Evolutionary conservation across 2,888 invertebrate species (phyloP).

Genomic region (Caenorhabditis uteleia): DNA sequence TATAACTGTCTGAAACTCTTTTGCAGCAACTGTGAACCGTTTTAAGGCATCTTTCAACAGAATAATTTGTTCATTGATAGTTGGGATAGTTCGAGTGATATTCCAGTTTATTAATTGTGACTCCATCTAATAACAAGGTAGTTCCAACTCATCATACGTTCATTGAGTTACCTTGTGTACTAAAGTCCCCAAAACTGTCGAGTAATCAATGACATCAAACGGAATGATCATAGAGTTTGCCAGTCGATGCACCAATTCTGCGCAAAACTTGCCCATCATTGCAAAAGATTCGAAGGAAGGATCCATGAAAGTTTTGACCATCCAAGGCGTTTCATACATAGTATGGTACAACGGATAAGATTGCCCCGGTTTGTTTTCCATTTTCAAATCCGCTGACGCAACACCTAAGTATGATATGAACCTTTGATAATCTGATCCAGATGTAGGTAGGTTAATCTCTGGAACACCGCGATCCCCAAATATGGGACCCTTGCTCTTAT

Average conservation of each 20-base stretch:
- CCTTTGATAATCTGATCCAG: constrained; percentile 48
- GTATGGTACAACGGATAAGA: constrained; percentile 52
- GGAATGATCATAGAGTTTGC: constrained; percentile 47
- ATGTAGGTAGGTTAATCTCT: constrained; percentile 40
- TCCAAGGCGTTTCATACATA: constrained; percentile 51
- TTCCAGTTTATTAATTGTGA: constrained; percentile 18
- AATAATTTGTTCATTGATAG: constrained; percentile 21
- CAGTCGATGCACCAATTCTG: constrained; percentile 33
- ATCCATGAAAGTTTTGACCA: constrained; percentile 37
- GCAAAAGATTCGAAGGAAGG: constrained; percentile 18
- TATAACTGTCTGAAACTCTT: constrained; percentile 12
- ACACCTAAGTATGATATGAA: constrained; percentile 46
- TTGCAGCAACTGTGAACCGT: constrained; percentile 10
- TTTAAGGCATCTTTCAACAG: constrained; percentile 28
- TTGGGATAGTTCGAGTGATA: constrained; percentile 12
- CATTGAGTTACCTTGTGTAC: constrained; percentile 6
- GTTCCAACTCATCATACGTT: background rate
- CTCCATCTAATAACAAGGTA: constrained; percentile 10
- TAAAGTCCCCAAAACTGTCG: constrained; percentile 18
- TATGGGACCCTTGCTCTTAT: constrained; percentile 33
- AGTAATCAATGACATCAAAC: constrained; percentile 41
- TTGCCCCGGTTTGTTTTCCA: constrained; percentile 33
- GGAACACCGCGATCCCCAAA: constrained; percentile 40
- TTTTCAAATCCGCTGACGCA: constrained; percentile 44
- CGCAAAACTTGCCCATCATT: constrained; percentile 38